These are phyloP conservation scores for Drosophila subquinaria DNA, from an alignment of 2,888 invertebrate genomes.

Conservation along the genomic window DNA sequence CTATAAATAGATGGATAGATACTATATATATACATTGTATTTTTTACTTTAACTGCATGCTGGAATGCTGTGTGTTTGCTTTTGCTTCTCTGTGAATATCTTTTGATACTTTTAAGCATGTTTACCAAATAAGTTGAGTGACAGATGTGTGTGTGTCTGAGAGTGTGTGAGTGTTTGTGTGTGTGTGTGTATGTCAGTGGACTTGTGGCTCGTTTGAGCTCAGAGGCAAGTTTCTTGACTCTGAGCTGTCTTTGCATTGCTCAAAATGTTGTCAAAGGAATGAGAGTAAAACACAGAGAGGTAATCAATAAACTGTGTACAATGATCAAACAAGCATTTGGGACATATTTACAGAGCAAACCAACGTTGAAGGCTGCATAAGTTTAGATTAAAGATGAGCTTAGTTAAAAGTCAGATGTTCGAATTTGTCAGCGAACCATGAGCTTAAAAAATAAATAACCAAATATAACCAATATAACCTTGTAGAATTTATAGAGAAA, in stretches of 20 bases:
- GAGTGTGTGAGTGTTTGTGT: neutral
- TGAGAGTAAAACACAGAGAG: neutral
- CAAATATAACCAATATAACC: too few relatives aligned
- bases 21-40: conserved; percentile 1
- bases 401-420: neutral
- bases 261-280: neutral
- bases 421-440: too few relatives aligned
- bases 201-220: conserved; percentile 26
- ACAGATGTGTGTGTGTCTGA: neutral
- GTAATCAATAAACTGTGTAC: neutral
- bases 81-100: conserved; percentile 34
- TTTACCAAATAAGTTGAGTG: conserved; percentile 35
- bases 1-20: conserved; percentile 6
- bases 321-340: neutral
- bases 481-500: too few relatives aligned
- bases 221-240: neutral
- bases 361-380: neutral
- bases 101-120: conserved; percentile 40
- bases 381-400: neutral
- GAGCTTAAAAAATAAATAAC: too few relatives aligned
- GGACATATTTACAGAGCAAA: neutral
- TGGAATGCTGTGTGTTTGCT: conserved; percentile 51
- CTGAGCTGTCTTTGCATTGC: neutral
- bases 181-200: neutral
- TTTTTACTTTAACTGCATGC: conserved; percentile 41